Percentiles rank a stretch among this genome's conserved stretches.
phyloP scores from a whole-genome alignment of 2,888 invertebrate species.

The Ectemnius continuus region DNA sequence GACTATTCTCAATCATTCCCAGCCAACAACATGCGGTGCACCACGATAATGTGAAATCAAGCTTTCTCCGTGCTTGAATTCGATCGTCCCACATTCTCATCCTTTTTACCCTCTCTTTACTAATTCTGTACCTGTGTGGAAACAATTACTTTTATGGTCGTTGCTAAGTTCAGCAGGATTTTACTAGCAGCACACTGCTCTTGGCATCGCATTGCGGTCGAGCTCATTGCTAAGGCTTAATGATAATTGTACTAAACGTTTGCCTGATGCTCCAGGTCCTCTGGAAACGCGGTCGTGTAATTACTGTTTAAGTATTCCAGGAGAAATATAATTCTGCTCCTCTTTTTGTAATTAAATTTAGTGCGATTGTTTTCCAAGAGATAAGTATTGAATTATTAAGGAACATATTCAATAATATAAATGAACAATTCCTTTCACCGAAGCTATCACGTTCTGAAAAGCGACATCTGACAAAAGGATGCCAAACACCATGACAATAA shows the following conservation, averaged over 20 bases:
- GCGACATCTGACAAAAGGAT: not conserved
- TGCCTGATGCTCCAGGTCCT: not conserved
- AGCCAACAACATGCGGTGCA: slow-evolving; percentile 1
- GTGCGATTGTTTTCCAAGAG: too few relatives aligned
- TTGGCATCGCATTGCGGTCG: not conserved
- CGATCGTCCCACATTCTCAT: not conserved
- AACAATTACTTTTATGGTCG: too few relatives aligned
- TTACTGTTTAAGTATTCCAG: not conserved
- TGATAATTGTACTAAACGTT: not conserved
- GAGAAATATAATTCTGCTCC: not conserved
- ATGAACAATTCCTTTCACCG: too few relatives aligned
- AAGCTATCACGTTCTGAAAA: too few relatives aligned
- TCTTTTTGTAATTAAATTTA: too few relatives aligned
- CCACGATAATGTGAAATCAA: slow-evolving; percentile 52
- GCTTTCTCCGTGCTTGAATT: slow-evolving; percentile 9
- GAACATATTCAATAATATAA: too few relatives aligned
- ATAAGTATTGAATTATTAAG: too few relatives aligned
- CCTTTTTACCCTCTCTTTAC: not conserved
- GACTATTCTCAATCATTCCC: slow-evolving; percentile 67
- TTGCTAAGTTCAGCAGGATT: not conserved
- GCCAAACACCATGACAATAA: not conserved
- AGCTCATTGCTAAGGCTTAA: not conserved
- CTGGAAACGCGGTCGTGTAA: too few relatives aligned
- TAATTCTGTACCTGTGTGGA: not conserved
- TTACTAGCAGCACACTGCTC: not conserved